Evolutionary conservation across 2,113 vertebrate species (phyloP).

Genomic region (Trematomus loennbergii): DNA sequence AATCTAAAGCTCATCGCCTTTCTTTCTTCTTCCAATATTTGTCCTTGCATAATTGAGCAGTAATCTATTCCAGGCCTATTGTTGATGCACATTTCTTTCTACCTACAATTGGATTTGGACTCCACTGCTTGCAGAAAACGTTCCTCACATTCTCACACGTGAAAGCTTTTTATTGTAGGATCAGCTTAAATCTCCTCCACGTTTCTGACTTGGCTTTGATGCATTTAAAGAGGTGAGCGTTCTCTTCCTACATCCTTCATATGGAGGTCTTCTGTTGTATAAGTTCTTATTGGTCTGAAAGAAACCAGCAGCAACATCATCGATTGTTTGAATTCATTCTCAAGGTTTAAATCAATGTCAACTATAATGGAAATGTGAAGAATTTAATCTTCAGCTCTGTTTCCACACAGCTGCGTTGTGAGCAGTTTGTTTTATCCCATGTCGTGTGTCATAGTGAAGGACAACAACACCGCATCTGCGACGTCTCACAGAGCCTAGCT

Average conservation of each 20-base stretch:
- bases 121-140: slow-evolving; percentile 17
- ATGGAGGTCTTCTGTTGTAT: slow-evolving; percentile 20
- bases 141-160: too few species aligned
- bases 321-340: background rate
- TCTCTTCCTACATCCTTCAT: slow-evolving; percentile 38
- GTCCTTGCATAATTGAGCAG: background rate
- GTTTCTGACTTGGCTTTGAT: slow-evolving; percentile 27
- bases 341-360: background rate
- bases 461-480: background rate
- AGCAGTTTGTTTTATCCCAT: background rate
- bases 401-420: background rate
- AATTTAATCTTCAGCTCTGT: background rate
- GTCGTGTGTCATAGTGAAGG: background rate
- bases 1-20: slow-evolving; percentile 32
- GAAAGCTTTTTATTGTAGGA: background rate
- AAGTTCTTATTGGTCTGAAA: slow-evolving; percentile 9
- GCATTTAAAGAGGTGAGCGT: background rate
- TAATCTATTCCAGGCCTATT: slow-evolving; percentile 23
- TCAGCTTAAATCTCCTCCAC: slow-evolving; percentile 24
- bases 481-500: background rate
- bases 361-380: background rate
- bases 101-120: slow-evolving; percentile 43
- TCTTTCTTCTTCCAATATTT: slow-evolving; percentile 9
- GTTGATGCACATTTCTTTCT: slow-evolving; percentile 26
- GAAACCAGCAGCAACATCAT: background rate